A percentile compares a stretch with the other conserved stretches of the same genome.
These are phyloP conservation scores for Rhinoptilus africanus DNA, from an alignment of 2,113 vertebrate genomes.

Conservation along the genomic window DNA sequence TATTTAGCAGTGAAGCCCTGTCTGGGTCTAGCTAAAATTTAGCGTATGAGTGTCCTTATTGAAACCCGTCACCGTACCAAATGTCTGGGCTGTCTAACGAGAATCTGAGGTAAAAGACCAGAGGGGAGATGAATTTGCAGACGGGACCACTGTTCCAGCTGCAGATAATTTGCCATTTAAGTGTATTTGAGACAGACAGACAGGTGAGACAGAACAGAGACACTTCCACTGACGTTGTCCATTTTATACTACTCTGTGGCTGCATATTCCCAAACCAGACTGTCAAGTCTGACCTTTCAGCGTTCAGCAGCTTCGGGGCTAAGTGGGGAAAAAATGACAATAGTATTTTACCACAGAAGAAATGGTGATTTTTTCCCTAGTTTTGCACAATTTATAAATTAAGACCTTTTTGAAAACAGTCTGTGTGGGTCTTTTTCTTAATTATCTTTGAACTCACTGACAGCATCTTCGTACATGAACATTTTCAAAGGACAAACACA, in stretches of 20 bases:
- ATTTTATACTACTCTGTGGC: background rate
- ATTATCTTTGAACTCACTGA: background rate
- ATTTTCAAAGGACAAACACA: background rate
- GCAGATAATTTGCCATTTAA: background rate
- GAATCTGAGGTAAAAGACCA: background rate
- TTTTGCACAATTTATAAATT: background rate
- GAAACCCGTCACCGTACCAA: background rate
- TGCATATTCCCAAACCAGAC: background rate
- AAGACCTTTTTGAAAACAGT: background rate
- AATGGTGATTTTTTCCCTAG: background rate
- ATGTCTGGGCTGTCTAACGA: background rate
- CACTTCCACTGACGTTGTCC: background rate
- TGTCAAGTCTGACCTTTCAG: background rate
- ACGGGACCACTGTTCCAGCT: background rate
- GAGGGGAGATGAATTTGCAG: background rate
- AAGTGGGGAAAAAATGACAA: background rate
- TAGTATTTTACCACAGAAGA: background rate
- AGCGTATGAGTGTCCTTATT: background rate
- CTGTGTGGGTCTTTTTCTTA: background rate
- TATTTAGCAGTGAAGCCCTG: background rate
- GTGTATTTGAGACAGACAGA: background rate
- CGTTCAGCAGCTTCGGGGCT: background rate
- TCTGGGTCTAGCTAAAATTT: background rate
- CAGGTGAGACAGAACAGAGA: background rate
- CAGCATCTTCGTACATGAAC: background rate